Base-by-base conservation (phyloP, 2,113 vertebrate species). In the Chelonoidis abingdonii region DNA sequence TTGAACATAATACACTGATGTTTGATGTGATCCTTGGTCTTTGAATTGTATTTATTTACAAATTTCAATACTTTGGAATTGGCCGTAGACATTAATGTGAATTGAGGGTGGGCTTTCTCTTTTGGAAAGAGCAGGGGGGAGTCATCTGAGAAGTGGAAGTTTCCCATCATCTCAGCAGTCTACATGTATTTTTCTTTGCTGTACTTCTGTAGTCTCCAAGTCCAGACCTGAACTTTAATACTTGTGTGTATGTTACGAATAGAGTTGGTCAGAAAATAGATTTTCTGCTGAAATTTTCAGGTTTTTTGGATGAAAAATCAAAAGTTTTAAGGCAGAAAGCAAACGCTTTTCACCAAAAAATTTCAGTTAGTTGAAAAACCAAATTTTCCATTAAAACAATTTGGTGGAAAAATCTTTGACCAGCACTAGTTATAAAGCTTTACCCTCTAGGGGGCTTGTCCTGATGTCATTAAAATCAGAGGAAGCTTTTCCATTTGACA, bases 11-110 rank as follows among this genome's bases (percentile, higher is more conserved):
- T 41, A 5, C 3, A 0, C 10, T 7, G 5, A 57, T 65, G 25
- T 1, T 0, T 19, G n/a, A 10, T 49, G 80, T 44, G 72, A 47
- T 0, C 8, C 53, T 52, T 0, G 0, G 12, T 89, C 52, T 49
- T 31, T 72, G 65, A 72, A 38, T 62, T 57, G 35, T 69, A 9
- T 35, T 35, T 62, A 65, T 65, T 27, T 47, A 78, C 27, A 47
- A 78, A 47, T 80, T 49, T 27, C 6, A 53, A 1, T 78, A 93
- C 41, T 54, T 86, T 4, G 0, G 14, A 25, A 25, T 54, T 38
- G 35, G 35, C 47, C 7, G 0, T 14, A n/a, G 13, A 8, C 1
- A 4, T 53, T 82, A 12, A 7, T 0, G 1, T 54, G 82, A 47
- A 79, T 41, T 17, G 13, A 53, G 84, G 84, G 65, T 50, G 79